These are phyloP conservation scores for Maccullochella peelii DNA, from an alignment of 2,113 vertebrate species.

Conservation along the genomic window DNA sequence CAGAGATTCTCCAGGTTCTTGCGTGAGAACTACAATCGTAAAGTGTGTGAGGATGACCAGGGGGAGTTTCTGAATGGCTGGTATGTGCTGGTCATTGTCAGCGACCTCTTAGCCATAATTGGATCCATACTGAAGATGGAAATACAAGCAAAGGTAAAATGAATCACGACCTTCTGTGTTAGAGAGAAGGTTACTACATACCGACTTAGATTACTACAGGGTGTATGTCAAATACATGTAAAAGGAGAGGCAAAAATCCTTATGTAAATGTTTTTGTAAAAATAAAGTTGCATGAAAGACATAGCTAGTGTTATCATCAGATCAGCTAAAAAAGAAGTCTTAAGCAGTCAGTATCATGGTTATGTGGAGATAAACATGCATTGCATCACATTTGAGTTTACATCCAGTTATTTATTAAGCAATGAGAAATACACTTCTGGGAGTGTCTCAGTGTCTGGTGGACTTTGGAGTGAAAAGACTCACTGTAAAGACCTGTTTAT, in stretches of 20 bases:
- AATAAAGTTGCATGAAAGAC: not conserved
- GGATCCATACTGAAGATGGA: slow-evolving; percentile 98
- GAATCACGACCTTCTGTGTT: not conserved
- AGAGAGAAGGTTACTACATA: not conserved
- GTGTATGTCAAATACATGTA: not conserved
- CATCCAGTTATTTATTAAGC: not conserved
- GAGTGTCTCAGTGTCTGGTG: slow-evolving; percentile 8
- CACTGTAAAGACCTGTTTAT: slow-evolving; percentile 15
- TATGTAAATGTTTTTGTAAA: too few species aligned
- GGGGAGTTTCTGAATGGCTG: slow-evolving; percentile 94
- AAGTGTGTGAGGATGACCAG: slow-evolving; percentile 86
- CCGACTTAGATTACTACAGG: not conserved
- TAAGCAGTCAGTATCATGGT: not conserved
- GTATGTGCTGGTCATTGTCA: slow-evolving; percentile 94
- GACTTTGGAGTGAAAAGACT: slow-evolving; percentile 44
- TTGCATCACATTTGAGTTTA: not conserved
- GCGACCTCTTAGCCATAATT: slow-evolving; percentile 92
- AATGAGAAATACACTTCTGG: not conserved
- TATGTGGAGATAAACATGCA: not conserved
- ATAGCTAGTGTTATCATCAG: not conserved
- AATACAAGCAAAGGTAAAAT: slow-evolving; percentile 94
- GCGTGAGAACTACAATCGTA: slow-evolving; percentile 87
- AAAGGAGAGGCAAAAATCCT: too few species aligned
- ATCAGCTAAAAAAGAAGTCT: not conserved
- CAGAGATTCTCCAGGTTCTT: slow-evolving; percentile 93